Evolutionary conservation across 2,888 invertebrate genomes (phyloP).

Genomic region (Troides helena): DNA sequence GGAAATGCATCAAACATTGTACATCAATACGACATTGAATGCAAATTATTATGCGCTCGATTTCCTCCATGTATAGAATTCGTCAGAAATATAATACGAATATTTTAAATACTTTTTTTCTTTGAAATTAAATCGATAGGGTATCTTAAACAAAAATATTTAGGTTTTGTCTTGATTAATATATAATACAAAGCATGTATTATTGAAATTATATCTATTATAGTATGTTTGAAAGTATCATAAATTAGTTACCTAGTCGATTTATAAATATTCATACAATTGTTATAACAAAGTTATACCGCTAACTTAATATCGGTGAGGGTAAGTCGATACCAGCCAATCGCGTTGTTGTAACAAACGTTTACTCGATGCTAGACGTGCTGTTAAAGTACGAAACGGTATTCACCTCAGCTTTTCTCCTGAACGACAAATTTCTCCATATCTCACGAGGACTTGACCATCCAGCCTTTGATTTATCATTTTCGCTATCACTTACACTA

Average conservation of each 20-base stretch:
- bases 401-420: slow-evolving; percentile 73
- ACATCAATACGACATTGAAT: slow-evolving; percentile 28
- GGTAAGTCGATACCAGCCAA: slow-evolving; percentile 42
- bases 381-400: slow-evolving; percentile 22
- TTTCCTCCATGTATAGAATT: background rate
- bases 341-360: slow-evolving; percentile 26
- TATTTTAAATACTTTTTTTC: background rate
- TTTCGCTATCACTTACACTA: slow-evolving; percentile 64
- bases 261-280: too few relatives aligned
- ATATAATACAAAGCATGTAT: too few relatives aligned
- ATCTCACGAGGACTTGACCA: slow-evolving; percentile 76
- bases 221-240: too few relatives aligned
- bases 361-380: slow-evolving; percentile 17
- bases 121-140: too few relatives aligned
- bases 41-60: slow-evolving; percentile 17
- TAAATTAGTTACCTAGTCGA: too few relatives aligned
- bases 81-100: background rate
- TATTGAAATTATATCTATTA: too few relatives aligned
- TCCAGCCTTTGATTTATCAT: slow-evolving; percentile 70
- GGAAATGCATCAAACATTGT: slow-evolving; percentile 30
- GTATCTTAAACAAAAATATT: too few relatives aligned
- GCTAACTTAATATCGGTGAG: slow-evolving; percentile 35
- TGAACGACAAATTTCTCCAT: slow-evolving; percentile 73
- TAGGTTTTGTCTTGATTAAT: too few relatives aligned
- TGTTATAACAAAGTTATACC: slow-evolving; percentile 13